Evolutionary conservation across 2,888 invertebrate genomes (phyloP).

Genomic region (Dynastes tityus): DNA sequence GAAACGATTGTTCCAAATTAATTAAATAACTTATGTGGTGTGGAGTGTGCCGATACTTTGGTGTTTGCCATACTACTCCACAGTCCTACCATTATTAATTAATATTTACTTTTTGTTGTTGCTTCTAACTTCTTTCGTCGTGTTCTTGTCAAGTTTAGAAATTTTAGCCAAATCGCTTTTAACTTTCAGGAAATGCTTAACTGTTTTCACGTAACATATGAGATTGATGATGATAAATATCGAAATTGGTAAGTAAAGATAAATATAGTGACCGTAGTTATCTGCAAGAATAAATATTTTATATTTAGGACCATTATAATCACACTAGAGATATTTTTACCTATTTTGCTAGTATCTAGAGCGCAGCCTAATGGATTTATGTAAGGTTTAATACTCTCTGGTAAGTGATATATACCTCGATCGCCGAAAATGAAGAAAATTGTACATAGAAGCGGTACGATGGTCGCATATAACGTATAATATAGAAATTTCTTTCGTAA

Average conservation of each 20-base stretch:
- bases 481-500: not conserved
- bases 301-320: not conserved
- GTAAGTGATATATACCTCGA: constrained; percentile 6
- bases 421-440: constrained; percentile 24
- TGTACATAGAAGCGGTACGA: not conserved
- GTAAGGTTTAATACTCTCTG: constrained; percentile 12
- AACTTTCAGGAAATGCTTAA: constrained; percentile 1
- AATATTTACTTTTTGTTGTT: constrained; percentile 16
- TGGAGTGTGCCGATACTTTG: no score
- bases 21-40: no score
- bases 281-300: not conserved
- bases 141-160: not conserved
- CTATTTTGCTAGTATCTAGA: constrained; percentile 3
- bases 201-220: constrained; percentile 8
- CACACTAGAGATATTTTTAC: not conserved
- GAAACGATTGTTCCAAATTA: no score
- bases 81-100: not conserved
- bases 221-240: constrained; percentile 21
- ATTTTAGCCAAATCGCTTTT: constrained; percentile 18
- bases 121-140: not conserved
- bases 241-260: constrained; percentile 12
- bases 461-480: not conserved
- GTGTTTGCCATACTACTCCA: no score
- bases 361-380: constrained; percentile 7
- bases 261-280: constrained; percentile 17